phyloP scores from a whole-genome alignment of 2,797 vertebrate genomes.

The Lophotriccus pileatus region DNA sequence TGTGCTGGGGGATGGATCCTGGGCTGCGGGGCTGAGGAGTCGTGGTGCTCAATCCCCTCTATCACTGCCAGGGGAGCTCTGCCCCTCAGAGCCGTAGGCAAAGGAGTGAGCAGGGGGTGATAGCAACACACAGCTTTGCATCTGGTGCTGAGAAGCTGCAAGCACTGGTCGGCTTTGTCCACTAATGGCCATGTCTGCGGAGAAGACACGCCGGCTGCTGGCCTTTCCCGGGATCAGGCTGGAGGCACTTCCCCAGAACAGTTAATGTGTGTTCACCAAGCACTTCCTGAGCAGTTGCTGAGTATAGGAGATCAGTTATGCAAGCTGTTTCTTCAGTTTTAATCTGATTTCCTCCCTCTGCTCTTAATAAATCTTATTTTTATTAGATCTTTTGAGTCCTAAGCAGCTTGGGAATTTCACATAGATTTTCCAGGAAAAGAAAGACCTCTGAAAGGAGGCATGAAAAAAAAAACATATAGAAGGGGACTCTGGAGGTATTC shows the following conservation, averaged over 20 bases:
- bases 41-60: too few relatives aligned
- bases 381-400: slow-evolving; percentile 36
- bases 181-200: neutral
- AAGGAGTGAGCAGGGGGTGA: neutral
- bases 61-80: rapidly evolving
- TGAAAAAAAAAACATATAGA: neutral
- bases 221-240: neutral
- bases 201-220: neutral
- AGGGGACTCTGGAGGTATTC: neutral
- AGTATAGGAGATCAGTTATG: slow-evolving; percentile 17
- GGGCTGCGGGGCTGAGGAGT: neutral
- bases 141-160: neutral
- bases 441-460: neutral
- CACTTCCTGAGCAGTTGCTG: slow-evolving; percentile 23
- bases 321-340: slow-evolving; percentile 47
- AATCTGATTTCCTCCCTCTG: slow-evolving; percentile 58
- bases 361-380: slow-evolving; percentile 58
- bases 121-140: neutral
- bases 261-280: neutral
- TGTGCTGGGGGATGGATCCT: neutral
- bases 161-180: neutral
- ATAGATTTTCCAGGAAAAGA: slow-evolving; percentile 17
- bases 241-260: neutral
- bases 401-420: slow-evolving; percentile 40
- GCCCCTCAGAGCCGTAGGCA: neutral